phyloP scores from a whole-genome alignment of 2,888 invertebrate species.

The Seladonia tumulorum region DNA sequence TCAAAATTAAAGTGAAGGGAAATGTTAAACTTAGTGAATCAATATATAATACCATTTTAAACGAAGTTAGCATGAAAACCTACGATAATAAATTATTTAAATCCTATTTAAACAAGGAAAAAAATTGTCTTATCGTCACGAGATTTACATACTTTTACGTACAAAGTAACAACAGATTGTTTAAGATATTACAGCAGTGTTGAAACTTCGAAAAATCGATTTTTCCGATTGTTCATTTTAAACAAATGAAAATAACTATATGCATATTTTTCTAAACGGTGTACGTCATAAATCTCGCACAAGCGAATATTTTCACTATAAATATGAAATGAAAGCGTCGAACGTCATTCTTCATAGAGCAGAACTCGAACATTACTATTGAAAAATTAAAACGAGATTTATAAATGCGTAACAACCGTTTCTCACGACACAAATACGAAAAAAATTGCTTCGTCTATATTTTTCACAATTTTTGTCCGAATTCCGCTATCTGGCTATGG shows the following conservation, averaged over 20 bases:
- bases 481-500: neutral
- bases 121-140: too few relatives aligned
- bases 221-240: neutral
- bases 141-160: too few relatives aligned
- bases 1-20: neutral
- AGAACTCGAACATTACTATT: neutral
- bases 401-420: neutral
- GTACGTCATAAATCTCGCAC: neutral
- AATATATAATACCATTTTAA: neutral
- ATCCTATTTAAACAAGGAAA: too few relatives aligned
- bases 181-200: too few relatives aligned
- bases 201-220: neutral
- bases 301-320: neutral
- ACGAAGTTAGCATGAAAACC: too few relatives aligned
- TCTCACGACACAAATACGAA: neutral
- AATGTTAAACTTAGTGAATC: neutral
- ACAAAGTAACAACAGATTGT: too few relatives aligned
- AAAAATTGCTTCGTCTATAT: neutral
- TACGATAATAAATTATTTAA: too few relatives aligned
- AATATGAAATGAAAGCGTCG: neutral
- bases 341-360: neutral
- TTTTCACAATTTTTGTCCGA: neutral
- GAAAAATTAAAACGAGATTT: neutral
- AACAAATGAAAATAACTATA: too few relatives aligned
- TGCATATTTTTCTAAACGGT: neutral